phyloP scores from a whole-genome alignment of 2,888 invertebrate genomes.

The Chaitophorus viminalis region DNA sequence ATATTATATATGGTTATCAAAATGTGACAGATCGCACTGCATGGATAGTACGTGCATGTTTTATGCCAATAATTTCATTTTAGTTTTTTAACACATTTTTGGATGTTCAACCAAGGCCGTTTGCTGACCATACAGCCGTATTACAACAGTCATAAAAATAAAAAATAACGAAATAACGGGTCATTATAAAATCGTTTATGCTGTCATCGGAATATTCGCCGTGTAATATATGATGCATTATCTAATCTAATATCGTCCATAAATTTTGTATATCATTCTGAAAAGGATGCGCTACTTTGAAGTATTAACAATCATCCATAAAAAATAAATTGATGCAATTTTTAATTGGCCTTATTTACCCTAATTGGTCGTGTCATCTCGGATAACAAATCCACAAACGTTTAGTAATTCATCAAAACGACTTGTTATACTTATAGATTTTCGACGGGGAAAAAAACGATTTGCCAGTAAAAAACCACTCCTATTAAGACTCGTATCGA shows the following conservation, averaged over 20 bases:
- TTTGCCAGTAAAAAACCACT: constrained; percentile 11
- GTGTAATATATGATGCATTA: not conserved
- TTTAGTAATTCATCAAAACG: constrained; percentile 44
- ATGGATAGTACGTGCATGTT: not conserved
- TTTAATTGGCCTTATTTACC: constrained; percentile 36
- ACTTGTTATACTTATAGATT: constrained; percentile 11
- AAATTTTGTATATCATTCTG: not conserved
- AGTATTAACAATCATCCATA: constrained; percentile 10
- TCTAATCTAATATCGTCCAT: constrained; percentile 3
- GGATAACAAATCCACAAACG: constrained; percentile 38
- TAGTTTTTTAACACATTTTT: constrained; percentile 7
- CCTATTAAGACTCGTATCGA: constrained; percentile 20
- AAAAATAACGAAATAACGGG: constrained; percentile 35
- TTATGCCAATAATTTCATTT: constrained; percentile 6
- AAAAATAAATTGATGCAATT: constrained; percentile 15
- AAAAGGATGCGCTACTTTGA: not conserved
- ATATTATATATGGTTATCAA: constrained; percentile 22
- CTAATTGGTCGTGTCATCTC: constrained; percentile 8
- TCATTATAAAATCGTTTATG: constrained; percentile 39
- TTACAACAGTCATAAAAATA: constrained; percentile 38
- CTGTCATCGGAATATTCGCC: constrained; percentile 7
- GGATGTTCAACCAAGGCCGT: constrained; percentile 27
- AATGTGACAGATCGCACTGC: constrained; percentile 9
- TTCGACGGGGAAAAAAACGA: not conserved
- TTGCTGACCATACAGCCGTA: constrained; percentile 31